phyloP scores from a whole-genome alignment of 2,797 vertebrate species.

The Sardinella longiceps region DNA sequence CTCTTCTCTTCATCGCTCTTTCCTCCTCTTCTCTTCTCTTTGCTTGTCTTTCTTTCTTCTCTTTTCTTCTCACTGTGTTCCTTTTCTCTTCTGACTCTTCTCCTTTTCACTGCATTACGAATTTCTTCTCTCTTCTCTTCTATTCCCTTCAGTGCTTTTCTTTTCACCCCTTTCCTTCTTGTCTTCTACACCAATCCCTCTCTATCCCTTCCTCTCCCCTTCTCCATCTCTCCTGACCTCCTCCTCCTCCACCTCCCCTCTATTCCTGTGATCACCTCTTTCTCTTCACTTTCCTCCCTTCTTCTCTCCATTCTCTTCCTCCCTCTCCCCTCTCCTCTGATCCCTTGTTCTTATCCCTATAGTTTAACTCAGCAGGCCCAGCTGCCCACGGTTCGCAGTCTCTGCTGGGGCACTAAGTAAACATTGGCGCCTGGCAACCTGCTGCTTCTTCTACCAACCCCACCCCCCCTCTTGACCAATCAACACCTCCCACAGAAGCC shows the following conservation, averaged over 20 bases:
- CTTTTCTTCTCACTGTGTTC: not conserved
- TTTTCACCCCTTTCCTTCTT: no score
- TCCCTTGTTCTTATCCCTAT: not conserved
- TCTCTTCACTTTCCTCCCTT: not conserved
- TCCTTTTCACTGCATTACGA: no score
- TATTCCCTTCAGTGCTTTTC: no score
- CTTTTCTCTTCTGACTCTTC: no score
- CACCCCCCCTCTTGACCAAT: slow-evolving; percentile 67
- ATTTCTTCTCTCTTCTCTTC: no score
- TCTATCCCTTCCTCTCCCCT: not conserved
- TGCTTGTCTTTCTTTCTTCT: not conserved
- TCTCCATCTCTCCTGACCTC: no score
- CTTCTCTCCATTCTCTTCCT: not conserved
- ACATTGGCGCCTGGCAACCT: slow-evolving; percentile 57
- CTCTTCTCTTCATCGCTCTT: not conserved
- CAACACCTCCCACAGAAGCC: slow-evolving; percentile 67
- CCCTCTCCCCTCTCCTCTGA: not conserved
- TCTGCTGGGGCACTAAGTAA: slow-evolving; percentile 54
- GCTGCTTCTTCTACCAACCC: slow-evolving; percentile 47
- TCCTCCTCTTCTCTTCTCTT: no score
- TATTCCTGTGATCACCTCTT: no score
- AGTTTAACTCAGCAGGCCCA: not conserved
- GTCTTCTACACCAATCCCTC: no score
- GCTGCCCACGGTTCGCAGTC: not conserved
- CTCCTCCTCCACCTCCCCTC: no score